Conservation (phyloP, 2,113 vertebrate species). For the Mesembrinibis cayennensis region DNA sequence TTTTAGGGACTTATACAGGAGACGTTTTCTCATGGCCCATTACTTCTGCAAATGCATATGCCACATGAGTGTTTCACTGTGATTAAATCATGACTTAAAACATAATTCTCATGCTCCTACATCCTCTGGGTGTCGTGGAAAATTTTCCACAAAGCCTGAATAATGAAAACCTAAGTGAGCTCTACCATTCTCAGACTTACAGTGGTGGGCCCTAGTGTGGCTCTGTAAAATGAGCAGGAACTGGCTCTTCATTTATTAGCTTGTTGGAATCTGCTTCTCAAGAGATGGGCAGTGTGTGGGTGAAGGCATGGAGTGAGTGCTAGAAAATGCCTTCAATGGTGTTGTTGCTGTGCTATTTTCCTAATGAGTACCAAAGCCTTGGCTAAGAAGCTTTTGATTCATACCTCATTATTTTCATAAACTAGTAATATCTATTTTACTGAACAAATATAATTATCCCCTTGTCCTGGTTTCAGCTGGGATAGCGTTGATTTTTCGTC, state of each 20-base stretch:
- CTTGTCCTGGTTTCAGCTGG: too few relatives aligned
- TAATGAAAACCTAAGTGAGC: neutral
- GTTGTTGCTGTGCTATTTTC: neutral
- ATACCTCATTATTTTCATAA: neutral
- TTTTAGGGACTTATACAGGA: neutral
- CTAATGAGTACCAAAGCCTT: neutral
- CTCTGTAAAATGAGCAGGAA: neutral
- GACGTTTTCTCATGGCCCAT: neutral
- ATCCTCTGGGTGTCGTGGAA: neutral
- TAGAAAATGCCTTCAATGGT: neutral
- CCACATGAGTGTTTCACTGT: neutral
- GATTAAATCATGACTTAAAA: neutral
- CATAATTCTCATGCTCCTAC: neutral
- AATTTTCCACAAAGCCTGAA: neutral
- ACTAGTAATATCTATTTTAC: neutral
- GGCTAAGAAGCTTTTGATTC: neutral
- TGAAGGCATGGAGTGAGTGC: neutral
- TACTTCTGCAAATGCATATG: neutral
- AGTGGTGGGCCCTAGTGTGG: neutral
- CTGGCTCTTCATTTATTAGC: neutral
- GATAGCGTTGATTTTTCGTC: too few relatives aligned
- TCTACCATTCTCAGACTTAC: rapidly evolving
- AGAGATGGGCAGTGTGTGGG: neutral
- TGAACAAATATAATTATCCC: neutral
- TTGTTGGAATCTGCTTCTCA: neutral